Percentiles rank a stretch among this genome's conserved stretches.
phyloP scores from a whole-genome alignment of 2,113 vertebrate genomes.

The Caracal caracal region DNA sequence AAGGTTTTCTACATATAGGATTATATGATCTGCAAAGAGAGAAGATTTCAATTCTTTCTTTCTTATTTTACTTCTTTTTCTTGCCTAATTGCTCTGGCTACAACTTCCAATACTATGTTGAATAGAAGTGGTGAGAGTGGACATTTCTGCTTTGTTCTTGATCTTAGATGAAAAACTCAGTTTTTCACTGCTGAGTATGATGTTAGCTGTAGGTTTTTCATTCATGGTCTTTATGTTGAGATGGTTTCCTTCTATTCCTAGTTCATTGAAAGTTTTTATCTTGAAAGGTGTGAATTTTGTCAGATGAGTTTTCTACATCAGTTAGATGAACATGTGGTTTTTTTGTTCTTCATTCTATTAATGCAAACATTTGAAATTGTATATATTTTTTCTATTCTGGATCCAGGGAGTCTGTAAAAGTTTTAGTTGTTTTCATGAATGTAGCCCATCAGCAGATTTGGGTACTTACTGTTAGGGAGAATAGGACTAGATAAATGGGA shows the following conservation, averaged over 20 bases:
- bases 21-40: not conserved
- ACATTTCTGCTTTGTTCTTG: not conserved
- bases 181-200: not conserved
- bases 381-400: not conserved
- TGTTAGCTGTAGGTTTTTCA: not conserved
- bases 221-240: not conserved
- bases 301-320: not conserved
- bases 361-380: not conserved
- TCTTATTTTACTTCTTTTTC: not conserved
- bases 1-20: not conserved
- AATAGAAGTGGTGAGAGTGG: not conserved
- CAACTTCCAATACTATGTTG: not conserved
- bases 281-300: not conserved
- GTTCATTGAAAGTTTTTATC: not conserved
- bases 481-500: not conserved
- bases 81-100: not conserved
- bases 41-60: not conserved
- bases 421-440: conserved; percentile 10
- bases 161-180: not conserved
- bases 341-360: not conserved
- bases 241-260: not conserved
- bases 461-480: not conserved
- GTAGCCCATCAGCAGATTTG: not conserved
- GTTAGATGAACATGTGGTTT: not conserved
- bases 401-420: not conserved